Conservation (phyloP, 1,140 invertebrate genomes). For the Physella acuta region DNA sequence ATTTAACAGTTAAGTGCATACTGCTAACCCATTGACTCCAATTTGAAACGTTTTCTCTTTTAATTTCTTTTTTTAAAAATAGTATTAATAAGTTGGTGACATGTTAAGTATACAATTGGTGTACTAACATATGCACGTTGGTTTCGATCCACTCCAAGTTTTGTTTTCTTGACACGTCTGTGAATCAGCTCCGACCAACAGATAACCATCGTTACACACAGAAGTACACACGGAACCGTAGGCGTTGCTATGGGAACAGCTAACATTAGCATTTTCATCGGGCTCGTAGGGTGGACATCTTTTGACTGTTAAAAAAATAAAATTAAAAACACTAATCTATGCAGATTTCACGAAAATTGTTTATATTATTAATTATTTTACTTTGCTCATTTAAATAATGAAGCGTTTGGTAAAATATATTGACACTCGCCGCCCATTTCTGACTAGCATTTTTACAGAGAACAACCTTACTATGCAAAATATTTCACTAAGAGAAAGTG, state of each 20-base stretch:
- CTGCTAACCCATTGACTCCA: not conserved
- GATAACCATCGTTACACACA: not conserved
- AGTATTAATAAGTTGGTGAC: not conserved
- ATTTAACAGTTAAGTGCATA: not conserved
- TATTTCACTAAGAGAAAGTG: too few relatives aligned
- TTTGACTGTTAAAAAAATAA: conserved; percentile 1
- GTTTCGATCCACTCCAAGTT: not conserved
- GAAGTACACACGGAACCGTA: not conserved
- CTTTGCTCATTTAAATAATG: too few relatives aligned
- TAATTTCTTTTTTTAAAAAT: not conserved
- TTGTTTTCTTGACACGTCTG: not conserved
- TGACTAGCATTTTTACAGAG: too few relatives aligned
- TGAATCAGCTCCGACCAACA: not conserved
- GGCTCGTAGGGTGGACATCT: not conserved
- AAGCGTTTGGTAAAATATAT: too few relatives aligned
- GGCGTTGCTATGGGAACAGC: not conserved
- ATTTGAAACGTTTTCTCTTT: not conserved
- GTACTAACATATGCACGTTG: not conserved
- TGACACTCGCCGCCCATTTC: too few relatives aligned
- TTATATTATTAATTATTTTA: too few relatives aligned
- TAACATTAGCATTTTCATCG: not conserved
- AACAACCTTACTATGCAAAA: too few relatives aligned
- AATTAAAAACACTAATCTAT: too few relatives aligned
- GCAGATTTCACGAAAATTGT: too few relatives aligned
- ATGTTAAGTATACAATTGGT: not conserved